These are phyloP conservation scores for Mechanitis messenoides DNA, from an alignment of 2,888 invertebrate genomes.

Conservation along the genomic window DNA sequence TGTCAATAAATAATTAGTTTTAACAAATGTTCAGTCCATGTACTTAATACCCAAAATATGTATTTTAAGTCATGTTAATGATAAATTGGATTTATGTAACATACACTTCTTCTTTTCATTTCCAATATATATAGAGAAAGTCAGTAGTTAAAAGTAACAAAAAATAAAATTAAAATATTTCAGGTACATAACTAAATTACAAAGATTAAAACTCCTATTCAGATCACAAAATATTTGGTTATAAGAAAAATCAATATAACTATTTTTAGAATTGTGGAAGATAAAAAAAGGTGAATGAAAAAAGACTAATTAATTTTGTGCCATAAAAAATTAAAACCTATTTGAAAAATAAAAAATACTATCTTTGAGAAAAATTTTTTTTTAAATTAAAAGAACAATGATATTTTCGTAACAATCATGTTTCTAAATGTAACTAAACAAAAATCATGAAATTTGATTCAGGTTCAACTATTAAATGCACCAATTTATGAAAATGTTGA, in stretches of 20 bases:
- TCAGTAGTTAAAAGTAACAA: neutral
- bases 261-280: neutral
- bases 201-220: neutral
- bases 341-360: no score
- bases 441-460: no score
- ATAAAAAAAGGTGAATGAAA: slow-evolving; percentile 1
- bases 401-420: no score
- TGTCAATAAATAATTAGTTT: neutral
- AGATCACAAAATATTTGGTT: neutral
- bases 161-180: slow-evolving; percentile 9
- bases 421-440: no score
- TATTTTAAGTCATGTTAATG: neutral
- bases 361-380: no score
- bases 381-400: no score
- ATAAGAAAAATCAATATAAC: neutral
- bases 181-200: slow-evolving; percentile 24
- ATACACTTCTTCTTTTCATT: neutral
- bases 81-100: slow-evolving; percentile 2
- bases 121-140: no score
- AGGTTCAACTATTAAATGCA: no score
- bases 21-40: slow-evolving; percentile 2
- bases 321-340: no score
- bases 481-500: no score
- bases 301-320: neutral
- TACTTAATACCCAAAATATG: neutral